Evolutionary conservation across 2,113 vertebrate genomes (phyloP), one percentile per base, ranked within the genome.

Genomic region (Ia io): DNA sequence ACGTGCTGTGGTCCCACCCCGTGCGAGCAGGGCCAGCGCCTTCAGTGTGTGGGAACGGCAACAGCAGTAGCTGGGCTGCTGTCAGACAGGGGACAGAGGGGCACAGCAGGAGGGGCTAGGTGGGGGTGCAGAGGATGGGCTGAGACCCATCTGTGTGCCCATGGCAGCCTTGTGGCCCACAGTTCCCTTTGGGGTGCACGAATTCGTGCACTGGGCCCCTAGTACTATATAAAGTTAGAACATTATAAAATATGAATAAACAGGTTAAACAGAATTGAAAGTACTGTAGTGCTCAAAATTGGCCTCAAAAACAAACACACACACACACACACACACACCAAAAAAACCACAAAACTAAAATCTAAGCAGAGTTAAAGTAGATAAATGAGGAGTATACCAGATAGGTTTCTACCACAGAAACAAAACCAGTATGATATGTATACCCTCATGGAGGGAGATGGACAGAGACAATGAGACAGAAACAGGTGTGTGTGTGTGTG

Each of bases 171-270:
- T 61, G 9, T 61, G 59, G 9, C 23, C 9, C 25, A 61, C 9
- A 61, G 23, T 28, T 61, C 59, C 59, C 28, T 59, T 25, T 9
- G 11, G 9, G 23, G 23, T 59, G 22, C 59, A 61, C 3, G 0
- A 25, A 61, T 61, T 61, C 10, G 0, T 61, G 10, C 59, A 28
- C 59, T 61, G 59, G 59, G 25, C 59, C 59, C 25, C 25, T 28
- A 28, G 23, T 92, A 65, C 10, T 40, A 32, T 42, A 69, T 51
- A 71, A 90, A n/a, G 14, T 92, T 88, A 82, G 40, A 77, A 77
- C 74, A 6, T 37, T 92, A 85, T 35, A 37, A 44, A 93, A 74
- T 70, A 49, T 84, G 63, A 42, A 56, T 32, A 83, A 56, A 9
- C 1, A 78, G 7, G 2, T n/a, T 83, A 93, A 73, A 20, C 9